These are phyloP conservation scores for Rhagonycha lutea DNA, from an alignment of 2,888 invertebrate genomes.

Conservation along the genomic window DNA sequence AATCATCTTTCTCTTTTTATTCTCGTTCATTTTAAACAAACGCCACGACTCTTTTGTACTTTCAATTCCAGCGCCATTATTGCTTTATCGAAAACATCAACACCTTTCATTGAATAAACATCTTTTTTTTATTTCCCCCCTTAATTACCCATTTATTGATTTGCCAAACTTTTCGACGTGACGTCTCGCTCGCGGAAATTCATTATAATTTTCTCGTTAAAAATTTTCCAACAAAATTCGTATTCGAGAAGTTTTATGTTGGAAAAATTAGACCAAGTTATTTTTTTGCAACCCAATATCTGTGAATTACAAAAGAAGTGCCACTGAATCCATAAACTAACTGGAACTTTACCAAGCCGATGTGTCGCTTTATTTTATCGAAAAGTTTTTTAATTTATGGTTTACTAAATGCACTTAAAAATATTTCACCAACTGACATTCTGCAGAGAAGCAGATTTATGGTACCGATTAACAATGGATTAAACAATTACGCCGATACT, in stretches of 20 bases:
- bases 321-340: background rate
- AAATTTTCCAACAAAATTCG: background rate
- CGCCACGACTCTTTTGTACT: constrained; percentile 6
- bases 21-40: constrained; percentile 20
- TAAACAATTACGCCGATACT: background rate
- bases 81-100: constrained; percentile 4
- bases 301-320: background rate
- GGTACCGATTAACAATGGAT: background rate
- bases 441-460: background rate
- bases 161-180: background rate
- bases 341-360: background rate
- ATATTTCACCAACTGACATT: background rate
- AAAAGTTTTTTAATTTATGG: background rate
- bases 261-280: background rate
- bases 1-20: constrained; percentile 28
- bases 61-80: constrained; percentile 15
- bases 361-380: background rate
- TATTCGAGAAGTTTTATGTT: background rate
- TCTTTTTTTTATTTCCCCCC: background rate
- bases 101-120: background rate
- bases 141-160: background rate
- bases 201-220: background rate
- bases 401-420: background rate
- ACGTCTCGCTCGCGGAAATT: background rate
- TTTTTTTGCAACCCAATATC: background rate